Percentiles rank a stretch among this genome's conserved stretches.
Conservation (phyloP, 2,888 invertebrate species). For the Prenolepis imparis region DNA sequence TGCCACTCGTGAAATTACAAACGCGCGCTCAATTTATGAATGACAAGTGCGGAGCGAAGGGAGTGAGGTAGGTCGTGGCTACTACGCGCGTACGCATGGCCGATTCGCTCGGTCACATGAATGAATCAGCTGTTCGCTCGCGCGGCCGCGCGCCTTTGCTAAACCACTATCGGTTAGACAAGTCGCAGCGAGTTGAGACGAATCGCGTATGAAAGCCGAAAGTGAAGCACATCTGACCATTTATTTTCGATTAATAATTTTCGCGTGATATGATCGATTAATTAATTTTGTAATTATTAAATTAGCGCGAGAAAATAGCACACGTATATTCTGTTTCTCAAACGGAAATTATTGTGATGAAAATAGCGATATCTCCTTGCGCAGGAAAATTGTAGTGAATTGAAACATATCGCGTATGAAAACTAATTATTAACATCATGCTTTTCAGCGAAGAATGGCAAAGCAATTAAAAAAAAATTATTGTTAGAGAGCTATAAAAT, state of each 20-base stretch:
- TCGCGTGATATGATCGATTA: background rate
- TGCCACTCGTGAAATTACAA: background rate
- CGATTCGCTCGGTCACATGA: constrained; percentile 16
- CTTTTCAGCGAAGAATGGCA: background rate
- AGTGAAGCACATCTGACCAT: background rate
- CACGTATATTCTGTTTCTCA: background rate
- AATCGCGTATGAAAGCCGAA: background rate
- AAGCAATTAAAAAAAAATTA: background rate
- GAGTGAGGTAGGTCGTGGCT: constrained; percentile 17
- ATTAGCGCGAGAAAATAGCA: background rate
- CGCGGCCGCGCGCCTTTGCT: background rate
- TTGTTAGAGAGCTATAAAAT: background rate
- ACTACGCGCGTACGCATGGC: constrained; percentile 32
- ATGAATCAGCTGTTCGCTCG: background rate
- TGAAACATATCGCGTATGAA: background rate
- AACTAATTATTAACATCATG: background rate
- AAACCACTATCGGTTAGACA: background rate
- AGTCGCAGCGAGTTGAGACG: background rate
- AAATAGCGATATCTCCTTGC: constrained; percentile 9
- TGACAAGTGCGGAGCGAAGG: background rate
- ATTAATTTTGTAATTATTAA: background rate
- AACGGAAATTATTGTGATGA: background rate
- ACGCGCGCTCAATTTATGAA: constrained; percentile 30
- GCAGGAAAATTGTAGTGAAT: background rate
- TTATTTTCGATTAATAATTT: background rate